Base-by-base conservation (phyloP, 2,113 vertebrate genomes). In the Cryptotis parvus region DNA sequence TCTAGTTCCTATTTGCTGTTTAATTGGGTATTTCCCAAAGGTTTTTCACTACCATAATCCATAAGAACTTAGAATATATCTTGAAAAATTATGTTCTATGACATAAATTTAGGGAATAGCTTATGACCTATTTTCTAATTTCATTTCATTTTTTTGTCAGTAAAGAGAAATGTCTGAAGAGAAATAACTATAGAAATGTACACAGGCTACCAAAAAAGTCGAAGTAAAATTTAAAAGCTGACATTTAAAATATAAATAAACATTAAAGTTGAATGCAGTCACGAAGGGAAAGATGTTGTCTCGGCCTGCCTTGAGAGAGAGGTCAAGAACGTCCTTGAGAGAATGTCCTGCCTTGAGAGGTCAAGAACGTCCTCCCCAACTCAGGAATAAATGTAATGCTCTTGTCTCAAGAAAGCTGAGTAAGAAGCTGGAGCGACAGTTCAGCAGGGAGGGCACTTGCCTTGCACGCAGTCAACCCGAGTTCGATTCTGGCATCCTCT, bases 141-240 rank as follows among this genome's bases (percentile, higher is more conserved):
- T 90, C 65, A 90, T 65, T 90, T 87, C 33, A 63, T 49, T 87
- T 86, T 83, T 86, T 39, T 82, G 15, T 84, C 52, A 80, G 4
- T 69, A 43, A 29, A 65, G 31, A 91, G 29, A 87, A 91, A 31
- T 43, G 15, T 61, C 43, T 89, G 26, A 70, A 84, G 72, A 69
- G 73, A 69, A 87, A 79, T 69, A 87, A n/a, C 11, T 61, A 65
- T 1, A 82, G 27, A 18, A 55, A 49, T 91, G 9, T 63, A 91
- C 16, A 75, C 18, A 89, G 3, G 22, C 70, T 80, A 84, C 41
- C n/a, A 84, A 87, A n/a, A n/a, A n/a, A n/a, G n/a, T n/a, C 16
- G 16, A 78, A 84, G 77, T 69, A 80, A 94, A 91, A 75, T 33
- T 16, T 63, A 0, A 33, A 91, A 79, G 39, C 29, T 91, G 78